Conservation (phyloP, 2,797 vertebrate species). For the Apogon talboti region DNA sequence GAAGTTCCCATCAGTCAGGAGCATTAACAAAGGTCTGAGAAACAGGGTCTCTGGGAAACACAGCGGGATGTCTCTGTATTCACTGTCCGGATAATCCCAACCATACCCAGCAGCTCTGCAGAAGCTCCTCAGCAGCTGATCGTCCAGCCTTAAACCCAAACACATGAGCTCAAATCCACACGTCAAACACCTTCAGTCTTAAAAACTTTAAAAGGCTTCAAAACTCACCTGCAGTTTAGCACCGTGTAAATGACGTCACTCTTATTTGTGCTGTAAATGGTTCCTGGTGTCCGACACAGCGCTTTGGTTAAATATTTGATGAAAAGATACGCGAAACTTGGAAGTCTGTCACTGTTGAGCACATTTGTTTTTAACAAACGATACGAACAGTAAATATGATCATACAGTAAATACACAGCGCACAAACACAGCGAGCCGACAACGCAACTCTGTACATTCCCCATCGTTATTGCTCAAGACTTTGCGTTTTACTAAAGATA, state of each 20-base stretch:
- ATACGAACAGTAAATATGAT: conserved; percentile 66
- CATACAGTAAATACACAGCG: conserved; percentile 49
- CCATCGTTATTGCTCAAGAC: conserved; percentile 29
- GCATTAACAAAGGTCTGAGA: conserved; percentile 63
- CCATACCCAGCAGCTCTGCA: conserved; percentile 78
- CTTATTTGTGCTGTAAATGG: neutral
- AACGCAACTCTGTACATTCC: conserved; percentile 16
- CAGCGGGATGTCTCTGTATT: conserved; percentile 77
- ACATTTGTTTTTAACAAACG: conserved; percentile 40
- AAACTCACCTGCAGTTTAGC: conserved; percentile 70
- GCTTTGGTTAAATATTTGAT: conserved; percentile 45
- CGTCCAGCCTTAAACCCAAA: conserved; percentile 59
- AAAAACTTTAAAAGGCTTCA: neutral
- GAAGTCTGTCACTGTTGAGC: conserved; percentile 48
- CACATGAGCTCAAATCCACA: too few species aligned
- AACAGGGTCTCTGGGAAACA: conserved; percentile 76
- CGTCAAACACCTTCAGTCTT: neutral
- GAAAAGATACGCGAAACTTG: conserved; percentile 61
- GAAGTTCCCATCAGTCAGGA: conserved; percentile 68
- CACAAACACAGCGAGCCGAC: conserved; percentile 17
- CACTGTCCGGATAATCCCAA: conserved; percentile 83
- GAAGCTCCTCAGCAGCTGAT: conserved; percentile 66
- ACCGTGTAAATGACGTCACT: conserved; percentile 48
- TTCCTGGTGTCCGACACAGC: conserved; percentile 47
- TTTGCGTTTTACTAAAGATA: too few species aligned